phyloP scores from a whole-genome alignment of 2,113 vertebrate species.

The Platysteira castanea region DNA sequence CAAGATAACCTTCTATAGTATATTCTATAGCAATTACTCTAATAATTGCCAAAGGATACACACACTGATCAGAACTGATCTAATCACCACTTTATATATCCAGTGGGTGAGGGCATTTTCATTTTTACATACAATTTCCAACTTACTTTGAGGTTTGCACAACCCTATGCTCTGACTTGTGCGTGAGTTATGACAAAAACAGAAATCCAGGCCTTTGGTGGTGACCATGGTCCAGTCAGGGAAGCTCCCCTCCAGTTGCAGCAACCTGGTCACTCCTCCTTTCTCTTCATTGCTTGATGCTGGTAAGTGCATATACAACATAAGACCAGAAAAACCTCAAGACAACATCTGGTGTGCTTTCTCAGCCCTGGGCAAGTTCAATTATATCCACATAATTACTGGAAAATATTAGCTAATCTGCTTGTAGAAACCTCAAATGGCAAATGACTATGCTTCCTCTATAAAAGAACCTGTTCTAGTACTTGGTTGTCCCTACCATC shows the following conservation, averaged over 20 bases:
- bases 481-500: neutral
- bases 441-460: neutral
- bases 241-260: neutral
- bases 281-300: neutral
- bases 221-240: neutral
- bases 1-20: neutral
- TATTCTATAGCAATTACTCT: neutral
- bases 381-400: neutral
- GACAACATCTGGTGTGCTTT: neutral
- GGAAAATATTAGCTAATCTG: neutral
- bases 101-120: neutral
- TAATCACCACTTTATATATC: neutral
- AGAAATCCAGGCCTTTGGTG: neutral
- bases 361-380: neutral
- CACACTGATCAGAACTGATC: neutral
- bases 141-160: neutral
- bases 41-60: neutral
- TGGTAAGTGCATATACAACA: neutral
- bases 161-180: neutral
- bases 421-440: neutral
- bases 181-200: fast-evolving
- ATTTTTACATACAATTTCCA: neutral
- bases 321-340: neutral
- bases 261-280: neutral
- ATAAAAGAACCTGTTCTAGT: neutral